A percentile compares a stretch with the other conserved stretches of the same genome.
Evolutionary conservation across 1,140 invertebrate species (phyloP).

Genomic region (Euwallacea fornicatus): DNA sequence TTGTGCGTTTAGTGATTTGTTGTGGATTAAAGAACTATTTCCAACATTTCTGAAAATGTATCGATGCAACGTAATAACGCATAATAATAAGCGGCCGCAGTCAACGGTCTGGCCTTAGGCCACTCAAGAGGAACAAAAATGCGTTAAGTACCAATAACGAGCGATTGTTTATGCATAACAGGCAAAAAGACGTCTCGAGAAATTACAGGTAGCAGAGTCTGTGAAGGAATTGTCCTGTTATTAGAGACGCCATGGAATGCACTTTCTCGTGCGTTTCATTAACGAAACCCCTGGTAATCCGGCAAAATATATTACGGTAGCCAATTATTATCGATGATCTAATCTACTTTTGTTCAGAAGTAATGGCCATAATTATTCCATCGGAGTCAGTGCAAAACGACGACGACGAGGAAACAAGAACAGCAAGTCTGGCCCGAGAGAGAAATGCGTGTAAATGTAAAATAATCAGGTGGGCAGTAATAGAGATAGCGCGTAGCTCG

Average conservation of each 20-base stretch:
- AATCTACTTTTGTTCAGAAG: constrained; percentile 45
- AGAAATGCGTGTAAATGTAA: constrained; percentile 50
- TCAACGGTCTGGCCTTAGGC: too few relatives aligned
- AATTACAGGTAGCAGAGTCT: constrained; percentile 15
- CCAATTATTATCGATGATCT: constrained; percentile 46
- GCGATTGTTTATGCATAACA: constrained; percentile 23
- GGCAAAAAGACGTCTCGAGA: constrained; percentile 1
- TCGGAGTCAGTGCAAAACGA: constrained; percentile 36
- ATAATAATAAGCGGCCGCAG: too few relatives aligned
- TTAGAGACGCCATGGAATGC: constrained; percentile 35
- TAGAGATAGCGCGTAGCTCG: constrained; percentile 48
- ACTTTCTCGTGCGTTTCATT: constrained; percentile 40
- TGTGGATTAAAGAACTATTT: background rate
- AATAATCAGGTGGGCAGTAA: constrained; percentile 49
- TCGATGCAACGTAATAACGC: too few relatives aligned
- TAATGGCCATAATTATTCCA: constrained; percentile 46
- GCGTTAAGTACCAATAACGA: background rate
- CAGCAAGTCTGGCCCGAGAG: constrained; percentile 31
- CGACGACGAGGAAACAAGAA: constrained; percentile 33
- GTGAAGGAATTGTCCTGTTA: constrained; percentile 7
- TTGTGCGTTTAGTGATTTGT: constrained; percentile 5
- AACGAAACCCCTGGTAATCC: constrained; percentile 40
- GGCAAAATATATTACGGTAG: constrained; percentile 43
- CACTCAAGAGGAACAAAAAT: background rate
- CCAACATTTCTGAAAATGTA: too few relatives aligned